Evolutionary conservation across 2,888 invertebrate genomes (phyloP), one percentile per base, ranked within the genome.

Genomic region (Trissolcus brochymenae): DNA sequence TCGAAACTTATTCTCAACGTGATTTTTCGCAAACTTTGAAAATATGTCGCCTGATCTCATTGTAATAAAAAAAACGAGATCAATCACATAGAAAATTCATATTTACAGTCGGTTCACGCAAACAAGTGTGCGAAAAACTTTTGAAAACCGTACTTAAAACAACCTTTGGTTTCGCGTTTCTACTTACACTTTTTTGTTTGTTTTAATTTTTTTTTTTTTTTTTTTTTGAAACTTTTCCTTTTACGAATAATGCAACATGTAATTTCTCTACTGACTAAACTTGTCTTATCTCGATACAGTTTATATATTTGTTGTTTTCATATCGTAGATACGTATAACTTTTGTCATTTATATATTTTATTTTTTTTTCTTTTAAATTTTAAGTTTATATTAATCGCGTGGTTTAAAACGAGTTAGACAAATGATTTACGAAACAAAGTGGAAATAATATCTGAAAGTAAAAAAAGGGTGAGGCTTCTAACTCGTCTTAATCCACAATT

Each of bases 91-190:
- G 41, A 71, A 62, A 71, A 71, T 64, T 43, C 21, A 51, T 72
- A 72, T 72, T 72, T 72, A 72, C 71, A 72, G 19, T 71, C 35
- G 40, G 41, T 35, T 35, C 35, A 35, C 35, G 7, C 35, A 14
- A 53, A 60, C 43, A 57, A 61, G 16, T 54, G 21, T 54, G 35
- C 19, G 35, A 55, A 60, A 11, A 70, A 41, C 16, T 54, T 17
- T 56, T 56, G 51, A 56, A 51, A 51, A 35, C 51, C 59, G 65
- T 46, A 56, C 66, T 73, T 61, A 73, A 66, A 49, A 73, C 73
- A 73, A 73, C 73, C 73, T 73, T 73, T 73, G 73, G 73, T 73
- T 73, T 73, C 35, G 25, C 60, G 61, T 46, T 73, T 72, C 62
- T 72, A 72, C 71, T 16, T 72, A 72, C 57, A 72, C 61, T 70